Evolutionary conservation across 2,113 vertebrate species (phyloP).

Genomic region (Hippopotamus amphibius): DNA sequence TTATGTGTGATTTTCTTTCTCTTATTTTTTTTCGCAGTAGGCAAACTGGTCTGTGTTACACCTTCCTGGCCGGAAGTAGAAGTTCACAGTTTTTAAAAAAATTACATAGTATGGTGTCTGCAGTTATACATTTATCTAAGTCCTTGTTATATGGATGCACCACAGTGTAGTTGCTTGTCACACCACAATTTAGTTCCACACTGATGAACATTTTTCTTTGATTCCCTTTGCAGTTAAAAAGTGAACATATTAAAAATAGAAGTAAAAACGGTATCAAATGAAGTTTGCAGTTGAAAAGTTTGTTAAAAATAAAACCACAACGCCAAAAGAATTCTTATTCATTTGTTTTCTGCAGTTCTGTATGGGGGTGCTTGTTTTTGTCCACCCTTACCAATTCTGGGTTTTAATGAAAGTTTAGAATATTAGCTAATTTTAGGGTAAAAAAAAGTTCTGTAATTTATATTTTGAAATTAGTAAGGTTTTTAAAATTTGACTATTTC

Average conservation of each 20-base stretch:
- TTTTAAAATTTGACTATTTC: neutral
- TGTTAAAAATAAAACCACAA: neutral
- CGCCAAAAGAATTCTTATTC: neutral
- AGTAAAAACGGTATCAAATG: neutral
- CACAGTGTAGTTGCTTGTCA: neutral
- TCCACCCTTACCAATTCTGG: neutral
- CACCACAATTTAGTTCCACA: neutral
- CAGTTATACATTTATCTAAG: neutral
- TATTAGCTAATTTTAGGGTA: neutral
- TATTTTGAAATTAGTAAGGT: constrained; percentile 21
- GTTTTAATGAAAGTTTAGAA: constrained; percentile 18
- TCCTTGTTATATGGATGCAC: neutral
- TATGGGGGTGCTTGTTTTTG: neutral
- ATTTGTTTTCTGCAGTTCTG: neutral
- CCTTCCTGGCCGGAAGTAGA: neutral
- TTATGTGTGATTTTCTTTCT: neutral
- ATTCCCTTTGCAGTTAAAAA: neutral
- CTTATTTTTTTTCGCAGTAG: neutral
- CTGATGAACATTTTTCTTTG: neutral
- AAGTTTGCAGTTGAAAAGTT: constrained; percentile 3
- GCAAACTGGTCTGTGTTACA: neutral
- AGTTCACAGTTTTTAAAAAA: neutral
- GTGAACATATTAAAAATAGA: neutral
- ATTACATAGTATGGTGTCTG: neutral
- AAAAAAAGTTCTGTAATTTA: neutral